Evolutionary conservation across 2,888 invertebrate genomes (phyloP).

Genomic region (Cepaea hortensis): DNA sequence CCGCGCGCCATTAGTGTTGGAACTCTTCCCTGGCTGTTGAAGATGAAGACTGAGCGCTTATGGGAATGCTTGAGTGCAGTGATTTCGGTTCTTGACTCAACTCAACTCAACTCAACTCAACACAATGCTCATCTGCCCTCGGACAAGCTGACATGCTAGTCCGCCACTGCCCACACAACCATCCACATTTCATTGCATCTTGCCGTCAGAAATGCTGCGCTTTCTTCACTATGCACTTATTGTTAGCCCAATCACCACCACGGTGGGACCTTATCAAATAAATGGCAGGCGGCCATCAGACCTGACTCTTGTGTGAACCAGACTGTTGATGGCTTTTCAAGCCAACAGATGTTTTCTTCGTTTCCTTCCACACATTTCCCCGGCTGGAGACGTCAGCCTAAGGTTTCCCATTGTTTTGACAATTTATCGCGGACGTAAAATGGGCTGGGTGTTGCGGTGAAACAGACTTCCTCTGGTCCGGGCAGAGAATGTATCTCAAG

Average conservation of each 20-base stretch:
- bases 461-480: background rate
- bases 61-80: too few species aligned
- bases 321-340: conserved; percentile 6
- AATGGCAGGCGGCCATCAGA: background rate
- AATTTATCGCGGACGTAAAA: background rate
- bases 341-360: conserved; percentile 11
- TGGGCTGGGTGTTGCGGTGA: background rate
- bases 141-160: too few species aligned
- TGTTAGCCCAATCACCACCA: background rate
- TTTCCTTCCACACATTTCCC: background rate
- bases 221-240: background rate
- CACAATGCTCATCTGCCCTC: too few species aligned
- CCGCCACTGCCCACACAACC: too few species aligned
- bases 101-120: too few species aligned
- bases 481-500: background rate
- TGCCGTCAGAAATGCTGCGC: background rate
- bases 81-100: too few species aligned
- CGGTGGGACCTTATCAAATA: background rate
- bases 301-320: conserved; percentile 17
- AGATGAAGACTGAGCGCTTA: too few species aligned
- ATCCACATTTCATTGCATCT: too few species aligned
- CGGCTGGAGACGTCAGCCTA: background rate
- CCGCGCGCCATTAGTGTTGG: too few species aligned
- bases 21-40: too few species aligned
- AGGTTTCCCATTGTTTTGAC: conserved; percentile 13